Conservation (phyloP, 2,888 invertebrate species). For the Gymnosoma rotundatum region DNA sequence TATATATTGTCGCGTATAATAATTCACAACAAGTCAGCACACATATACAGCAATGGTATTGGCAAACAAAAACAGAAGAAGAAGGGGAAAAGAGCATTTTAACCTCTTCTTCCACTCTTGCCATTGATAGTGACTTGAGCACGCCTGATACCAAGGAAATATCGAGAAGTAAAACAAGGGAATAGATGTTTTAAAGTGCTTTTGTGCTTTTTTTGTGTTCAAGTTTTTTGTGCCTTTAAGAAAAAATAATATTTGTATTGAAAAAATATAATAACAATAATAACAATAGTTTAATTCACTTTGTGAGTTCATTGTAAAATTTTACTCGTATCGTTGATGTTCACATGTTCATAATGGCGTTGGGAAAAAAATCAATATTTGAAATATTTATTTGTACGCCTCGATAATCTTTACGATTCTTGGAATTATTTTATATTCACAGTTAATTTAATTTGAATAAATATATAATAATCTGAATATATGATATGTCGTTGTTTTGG, state of each 20-base stretch:
- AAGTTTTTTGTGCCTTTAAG: neutral
- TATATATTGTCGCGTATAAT: slow-evolving; percentile 30
- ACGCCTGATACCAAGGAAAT: neutral
- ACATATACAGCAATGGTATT: neutral
- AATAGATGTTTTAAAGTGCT: neutral
- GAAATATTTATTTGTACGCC: slow-evolving; percentile 10
- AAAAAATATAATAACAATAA: neutral
- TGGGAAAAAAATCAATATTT: slow-evolving; percentile 5
- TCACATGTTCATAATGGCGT: neutral
- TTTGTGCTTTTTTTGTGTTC: neutral
- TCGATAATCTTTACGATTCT: no score
- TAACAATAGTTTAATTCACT: slow-evolving; percentile 13
- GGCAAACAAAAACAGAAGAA: neutral
- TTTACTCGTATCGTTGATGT: neutral
- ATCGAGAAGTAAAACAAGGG: neutral
- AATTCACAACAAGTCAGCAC: slow-evolving; percentile 11
- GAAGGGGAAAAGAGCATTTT: no score
- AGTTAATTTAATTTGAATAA: no score
- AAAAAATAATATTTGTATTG: neutral
- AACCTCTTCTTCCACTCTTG: neutral
- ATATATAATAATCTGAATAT: no score
- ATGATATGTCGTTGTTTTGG: no score
- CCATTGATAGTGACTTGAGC: no score
- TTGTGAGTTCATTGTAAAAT: slow-evolving; percentile 2
- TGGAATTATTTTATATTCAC: no score